A percentile compares a stretch with the other conserved stretches of the same genome.
Conservation (phyloP, 2,797 vertebrate species). For the Pitangus sulphuratus region DNA sequence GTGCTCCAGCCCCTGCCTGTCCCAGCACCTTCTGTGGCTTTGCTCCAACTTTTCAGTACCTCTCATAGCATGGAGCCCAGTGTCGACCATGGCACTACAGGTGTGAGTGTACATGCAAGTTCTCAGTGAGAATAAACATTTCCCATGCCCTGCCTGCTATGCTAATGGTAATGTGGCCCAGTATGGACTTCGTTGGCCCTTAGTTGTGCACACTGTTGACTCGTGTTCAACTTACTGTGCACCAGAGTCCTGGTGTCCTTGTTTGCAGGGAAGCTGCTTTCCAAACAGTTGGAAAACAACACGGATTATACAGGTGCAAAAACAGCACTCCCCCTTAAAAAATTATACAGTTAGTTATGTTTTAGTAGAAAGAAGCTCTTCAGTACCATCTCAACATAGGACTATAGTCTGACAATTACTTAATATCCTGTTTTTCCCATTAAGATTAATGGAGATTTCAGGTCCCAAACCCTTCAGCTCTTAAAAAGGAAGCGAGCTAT, state of each 20-base stretch:
- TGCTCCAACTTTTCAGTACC: neutral
- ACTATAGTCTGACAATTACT: neutral
- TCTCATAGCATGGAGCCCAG: neutral
- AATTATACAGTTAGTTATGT: neutral
- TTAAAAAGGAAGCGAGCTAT: neutral
- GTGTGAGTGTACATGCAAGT: neutral
- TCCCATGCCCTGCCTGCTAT: accelerated
- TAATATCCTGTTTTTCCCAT: neutral
- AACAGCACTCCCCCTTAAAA: accelerated
- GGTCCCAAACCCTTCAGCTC: neutral
- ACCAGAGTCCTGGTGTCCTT: neutral
- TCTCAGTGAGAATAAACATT: neutral
- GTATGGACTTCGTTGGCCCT: neutral
- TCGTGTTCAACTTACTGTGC: neutral
- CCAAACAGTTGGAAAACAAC: neutral
- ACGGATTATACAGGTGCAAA: neutral
- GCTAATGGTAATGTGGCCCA: neutral
- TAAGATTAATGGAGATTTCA: neutral
- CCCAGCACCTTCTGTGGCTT: neutral
- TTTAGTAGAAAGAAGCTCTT: neutral
- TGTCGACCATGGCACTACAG: neutral
- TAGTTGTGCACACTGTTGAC: neutral
- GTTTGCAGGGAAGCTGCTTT: neutral
- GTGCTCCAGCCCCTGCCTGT: neutral
- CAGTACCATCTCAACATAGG: neutral